Conservation (phyloP, 2,113 vertebrate genomes). For the Rhinolophus ferrumequinum region DNA sequence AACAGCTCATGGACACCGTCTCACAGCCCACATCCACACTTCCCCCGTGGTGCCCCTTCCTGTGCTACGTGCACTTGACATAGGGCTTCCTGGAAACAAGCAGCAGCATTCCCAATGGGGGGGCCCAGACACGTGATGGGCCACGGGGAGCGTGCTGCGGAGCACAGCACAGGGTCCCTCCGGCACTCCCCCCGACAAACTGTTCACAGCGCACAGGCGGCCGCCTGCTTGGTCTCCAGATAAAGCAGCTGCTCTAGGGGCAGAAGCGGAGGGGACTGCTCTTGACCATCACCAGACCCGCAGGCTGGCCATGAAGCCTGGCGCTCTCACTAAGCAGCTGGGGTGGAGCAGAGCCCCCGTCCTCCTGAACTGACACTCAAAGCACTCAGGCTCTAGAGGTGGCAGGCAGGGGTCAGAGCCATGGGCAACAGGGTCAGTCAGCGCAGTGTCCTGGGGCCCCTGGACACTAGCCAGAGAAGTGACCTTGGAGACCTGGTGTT, state of each 20-base stretch:
- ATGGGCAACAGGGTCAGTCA: neutral
- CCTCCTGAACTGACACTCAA: neutral
- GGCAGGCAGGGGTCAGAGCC: neutral
- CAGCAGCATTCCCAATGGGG: neutral
- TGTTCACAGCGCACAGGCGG: neutral
- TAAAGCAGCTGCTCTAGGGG: neutral
- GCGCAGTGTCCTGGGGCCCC: neutral
- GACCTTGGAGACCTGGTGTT: neutral
- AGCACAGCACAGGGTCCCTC: neutral
- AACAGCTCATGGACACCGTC: neutral
- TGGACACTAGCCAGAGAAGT: too few species aligned
- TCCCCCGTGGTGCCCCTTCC: neutral
- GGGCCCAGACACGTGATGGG: neutral
- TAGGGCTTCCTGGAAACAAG: neutral
- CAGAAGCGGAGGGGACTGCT: neutral
- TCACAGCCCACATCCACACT: neutral
- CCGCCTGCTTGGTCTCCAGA: neutral
- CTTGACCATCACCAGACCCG: neutral
- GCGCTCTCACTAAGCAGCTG: neutral
- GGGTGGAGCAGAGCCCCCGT: neutral
- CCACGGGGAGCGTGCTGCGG: neutral
- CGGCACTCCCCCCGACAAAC: too few species aligned
- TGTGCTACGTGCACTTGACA: neutral
- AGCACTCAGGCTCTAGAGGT: neutral
- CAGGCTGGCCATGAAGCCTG: neutral